Evolutionary conservation across 1,140 invertebrate genomes (phyloP), one percentile per base, ranked within the genome.

Genomic region (Dendrolimus punctatus): DNA sequence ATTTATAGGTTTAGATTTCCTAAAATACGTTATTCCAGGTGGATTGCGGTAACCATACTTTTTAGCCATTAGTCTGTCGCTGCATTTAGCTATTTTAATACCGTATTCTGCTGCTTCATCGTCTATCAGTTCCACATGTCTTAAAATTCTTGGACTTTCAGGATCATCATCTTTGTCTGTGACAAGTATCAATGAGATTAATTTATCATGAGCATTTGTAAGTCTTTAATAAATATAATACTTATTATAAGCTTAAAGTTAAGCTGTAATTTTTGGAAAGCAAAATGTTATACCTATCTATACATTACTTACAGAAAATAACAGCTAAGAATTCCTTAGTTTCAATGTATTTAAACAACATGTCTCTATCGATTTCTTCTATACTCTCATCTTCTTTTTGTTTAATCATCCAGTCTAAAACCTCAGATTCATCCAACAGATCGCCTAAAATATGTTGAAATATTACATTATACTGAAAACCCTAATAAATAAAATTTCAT

Each of bases 361-460:
- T 91, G 49, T 96, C 94, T 66, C 96, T 90, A 71, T 96, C 92
- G 53, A 98, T 95, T 71, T 96, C 94, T 85, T 96, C 95, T 61
- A 98, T 96, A 76, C 95, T 97, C 74, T 95, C 94, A 77, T 98
- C 96, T 80, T 95, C 95, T 79, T 97, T 96, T 81, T 98, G 95
- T 74, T 93, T 93, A 47, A 95, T 90, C 90, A 98, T 95, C 96
- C 96, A 98, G 53, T 95, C 92, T 51, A 97, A 88, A 8, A 97
- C 96, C 76, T 95, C 92, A 45, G 89, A 90, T 80, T 96, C 95
- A 71, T 95, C 95, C 58, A 93, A 88, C 58, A 97, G 90, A 88
- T 96, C 94, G 70, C 95, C 96, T 97, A 87, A 72, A 89, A 89
- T 69, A 63, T 76, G 76, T 73, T 60, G 57, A 74, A 8, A 71